phyloP scores from a whole-genome alignment of 2,797 vertebrate species.

The Carcharodon carcharias region DNA sequence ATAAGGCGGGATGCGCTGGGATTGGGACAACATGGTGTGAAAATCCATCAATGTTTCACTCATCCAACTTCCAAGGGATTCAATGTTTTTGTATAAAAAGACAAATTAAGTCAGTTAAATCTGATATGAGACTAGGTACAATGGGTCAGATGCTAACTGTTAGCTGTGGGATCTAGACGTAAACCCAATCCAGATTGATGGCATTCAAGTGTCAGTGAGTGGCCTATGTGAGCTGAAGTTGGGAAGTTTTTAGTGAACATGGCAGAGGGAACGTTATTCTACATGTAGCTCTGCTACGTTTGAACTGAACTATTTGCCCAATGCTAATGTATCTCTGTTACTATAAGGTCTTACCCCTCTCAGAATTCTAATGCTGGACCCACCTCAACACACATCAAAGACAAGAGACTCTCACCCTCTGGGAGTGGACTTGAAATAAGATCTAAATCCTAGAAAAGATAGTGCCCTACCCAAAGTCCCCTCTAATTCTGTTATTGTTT shows the following conservation, averaged over 20 bases:
- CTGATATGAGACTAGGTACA: neutral
- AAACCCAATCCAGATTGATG: neutral
- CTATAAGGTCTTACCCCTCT: neutral
- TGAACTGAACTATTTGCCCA: neutral
- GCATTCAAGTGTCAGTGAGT: neutral
- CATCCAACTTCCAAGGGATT: neutral
- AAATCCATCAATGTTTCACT: neutral
- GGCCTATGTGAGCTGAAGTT: neutral
- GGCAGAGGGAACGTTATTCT: neutral
- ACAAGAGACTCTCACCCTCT: neutral
- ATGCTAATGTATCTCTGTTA: neutral
- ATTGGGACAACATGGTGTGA: too few species aligned
- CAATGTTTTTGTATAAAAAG: neutral
- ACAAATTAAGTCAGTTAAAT: neutral
- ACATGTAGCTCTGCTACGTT: neutral
- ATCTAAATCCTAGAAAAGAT: neutral
- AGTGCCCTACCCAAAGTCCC: neutral
- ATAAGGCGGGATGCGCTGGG: too few species aligned
- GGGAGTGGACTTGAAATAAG: neutral
- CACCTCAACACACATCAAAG: neutral
- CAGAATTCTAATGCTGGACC: neutral
- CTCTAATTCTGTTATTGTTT: neutral
- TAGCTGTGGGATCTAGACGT: neutral
- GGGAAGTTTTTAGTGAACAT: neutral
- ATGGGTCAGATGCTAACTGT: neutral